Conservation (phyloP, 2,888 invertebrate genomes). For the Caenorhabditis doughertyi region DNA sequence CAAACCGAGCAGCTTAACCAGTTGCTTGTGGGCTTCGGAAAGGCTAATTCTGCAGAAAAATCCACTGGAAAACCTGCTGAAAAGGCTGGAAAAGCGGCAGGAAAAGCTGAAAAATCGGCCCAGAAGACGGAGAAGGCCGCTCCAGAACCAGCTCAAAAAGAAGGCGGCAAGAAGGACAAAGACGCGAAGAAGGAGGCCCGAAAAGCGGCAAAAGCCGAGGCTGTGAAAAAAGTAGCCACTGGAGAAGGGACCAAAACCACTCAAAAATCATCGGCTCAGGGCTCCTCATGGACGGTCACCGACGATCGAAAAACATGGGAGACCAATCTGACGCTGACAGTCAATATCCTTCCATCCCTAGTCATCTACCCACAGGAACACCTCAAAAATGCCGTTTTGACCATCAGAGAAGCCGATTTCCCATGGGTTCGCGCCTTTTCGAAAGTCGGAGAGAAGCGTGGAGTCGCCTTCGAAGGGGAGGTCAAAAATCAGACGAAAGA, state of each 20-base stretch:
- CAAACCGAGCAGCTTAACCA: slow-evolving; percentile 51
- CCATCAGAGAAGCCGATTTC: slow-evolving; percentile 53
- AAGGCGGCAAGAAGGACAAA: slow-evolving; percentile 44
- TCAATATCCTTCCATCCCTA: slow-evolving; percentile 55
- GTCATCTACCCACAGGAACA: slow-evolving; percentile 50
- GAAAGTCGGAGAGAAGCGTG: slow-evolving; percentile 56
- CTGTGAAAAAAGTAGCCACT: slow-evolving; percentile 62
- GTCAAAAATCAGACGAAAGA: slow-evolving; percentile 61
- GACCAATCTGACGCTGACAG: slow-evolving; percentile 67
- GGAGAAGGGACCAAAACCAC: slow-evolving; percentile 38
- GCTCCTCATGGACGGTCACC: slow-evolving; percentile 46
- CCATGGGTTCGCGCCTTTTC: slow-evolving; percentile 65
- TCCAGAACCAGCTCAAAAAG: background rate
- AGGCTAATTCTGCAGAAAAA: background rate
- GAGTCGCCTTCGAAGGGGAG: slow-evolving; percentile 64
- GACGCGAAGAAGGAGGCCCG: slow-evolving; percentile 62
- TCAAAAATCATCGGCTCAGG: background rate
- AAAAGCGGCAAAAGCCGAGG: slow-evolving; percentile 70
- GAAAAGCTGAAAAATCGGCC: background rate
- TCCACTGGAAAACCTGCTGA: background rate
- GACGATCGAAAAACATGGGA: slow-evolving; percentile 68
- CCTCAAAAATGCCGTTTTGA: slow-evolving; percentile 49
- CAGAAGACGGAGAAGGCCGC: background rate
- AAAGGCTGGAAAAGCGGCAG: background rate
- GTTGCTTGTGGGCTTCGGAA: slow-evolving; percentile 17